Percentiles rank a stretch among this genome's conserved stretches.
phyloP scores from a whole-genome alignment of 2,888 invertebrate genomes.

The Hypomecis punctinalis region DNA sequence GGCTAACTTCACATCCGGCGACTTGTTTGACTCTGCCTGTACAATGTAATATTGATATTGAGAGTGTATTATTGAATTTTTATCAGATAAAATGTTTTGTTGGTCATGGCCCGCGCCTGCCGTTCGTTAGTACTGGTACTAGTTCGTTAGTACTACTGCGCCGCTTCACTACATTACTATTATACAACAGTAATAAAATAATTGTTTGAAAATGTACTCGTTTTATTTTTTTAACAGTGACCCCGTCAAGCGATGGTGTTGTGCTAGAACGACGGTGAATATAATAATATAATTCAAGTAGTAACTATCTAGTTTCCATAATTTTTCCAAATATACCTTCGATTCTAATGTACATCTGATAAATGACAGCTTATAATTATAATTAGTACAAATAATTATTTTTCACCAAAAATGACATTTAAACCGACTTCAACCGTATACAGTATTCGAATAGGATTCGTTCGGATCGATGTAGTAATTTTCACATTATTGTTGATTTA shows the following conservation, averaged over 20 bases:
- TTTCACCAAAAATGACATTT: no score
- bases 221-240: slow-evolving; percentile 53
- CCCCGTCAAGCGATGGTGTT: slow-evolving; percentile 3
- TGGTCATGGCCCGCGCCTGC: slow-evolving; percentile 62
- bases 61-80: neutral
- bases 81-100: slow-evolving; percentile 51
- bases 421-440: no score
- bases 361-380: no score
- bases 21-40: no score
- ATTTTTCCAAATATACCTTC: neutral
- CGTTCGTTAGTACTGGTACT: slow-evolving; percentile 77
- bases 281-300: neutral
- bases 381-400: no score
- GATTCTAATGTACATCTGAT: no score
- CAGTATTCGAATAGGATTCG: no score
- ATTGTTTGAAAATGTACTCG: slow-evolving; percentile 70
- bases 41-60: neutral
- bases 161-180: slow-evolving; percentile 79
- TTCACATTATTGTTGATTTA: no score
- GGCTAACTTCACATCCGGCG: no score
- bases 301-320: neutral
- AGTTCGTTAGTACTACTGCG: slow-evolving; percentile 77
- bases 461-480: no score
- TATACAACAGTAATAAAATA: slow-evolving; percentile 80
- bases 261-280: slow-evolving; percentile 5